Evolutionary conservation across 2,888 invertebrate species (phyloP).

Genomic region (Apamea anceps): DNA sequence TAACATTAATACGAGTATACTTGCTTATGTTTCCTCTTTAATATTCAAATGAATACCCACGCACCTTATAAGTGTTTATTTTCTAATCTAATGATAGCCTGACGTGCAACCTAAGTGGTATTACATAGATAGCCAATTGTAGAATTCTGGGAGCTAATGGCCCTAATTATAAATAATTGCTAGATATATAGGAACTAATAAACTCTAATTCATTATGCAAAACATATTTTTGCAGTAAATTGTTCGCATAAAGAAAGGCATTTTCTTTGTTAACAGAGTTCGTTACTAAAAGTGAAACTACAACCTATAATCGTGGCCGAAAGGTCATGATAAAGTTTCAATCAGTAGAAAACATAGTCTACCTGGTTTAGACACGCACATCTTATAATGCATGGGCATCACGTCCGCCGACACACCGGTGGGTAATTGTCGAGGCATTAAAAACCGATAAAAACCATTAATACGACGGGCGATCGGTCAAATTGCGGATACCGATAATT

Average conservation of each 20-base stretch:
- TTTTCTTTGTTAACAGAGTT: constrained; percentile 29
- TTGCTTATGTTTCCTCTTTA: constrained; percentile 68
- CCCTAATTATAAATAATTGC: constrained; percentile 11
- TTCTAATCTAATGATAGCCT: constrained; percentile 38
- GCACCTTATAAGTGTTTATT: constrained; percentile 43
- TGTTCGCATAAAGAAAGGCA: constrained; percentile 1
- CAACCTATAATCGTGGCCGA: constrained; percentile 55
- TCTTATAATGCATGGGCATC: constrained; percentile 64
- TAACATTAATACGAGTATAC: constrained; percentile 74
- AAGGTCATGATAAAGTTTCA: constrained; percentile 63
- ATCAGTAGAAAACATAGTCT: constrained; percentile 58
- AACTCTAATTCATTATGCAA: constrained; percentile 19
- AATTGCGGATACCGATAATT: constrained; percentile 80
- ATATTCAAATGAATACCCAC: constrained; percentile 74
- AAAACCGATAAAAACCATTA: constrained; percentile 81
- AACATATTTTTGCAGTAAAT: constrained; percentile 4
- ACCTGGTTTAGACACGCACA: constrained; percentile 64
- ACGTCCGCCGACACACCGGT: constrained; percentile 69
- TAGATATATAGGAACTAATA: not conserved
- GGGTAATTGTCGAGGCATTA: constrained; percentile 79
- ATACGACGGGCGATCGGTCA: constrained; percentile 76
- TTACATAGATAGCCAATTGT: constrained; percentile 18
- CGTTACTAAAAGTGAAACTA: constrained; percentile 52
- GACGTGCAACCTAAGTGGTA: not conserved
- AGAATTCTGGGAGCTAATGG: constrained; percentile 7